These are phyloP conservation scores for Hippolais icterina DNA, from an alignment of 2,113 vertebrate species.

Conservation along the genomic window DNA sequence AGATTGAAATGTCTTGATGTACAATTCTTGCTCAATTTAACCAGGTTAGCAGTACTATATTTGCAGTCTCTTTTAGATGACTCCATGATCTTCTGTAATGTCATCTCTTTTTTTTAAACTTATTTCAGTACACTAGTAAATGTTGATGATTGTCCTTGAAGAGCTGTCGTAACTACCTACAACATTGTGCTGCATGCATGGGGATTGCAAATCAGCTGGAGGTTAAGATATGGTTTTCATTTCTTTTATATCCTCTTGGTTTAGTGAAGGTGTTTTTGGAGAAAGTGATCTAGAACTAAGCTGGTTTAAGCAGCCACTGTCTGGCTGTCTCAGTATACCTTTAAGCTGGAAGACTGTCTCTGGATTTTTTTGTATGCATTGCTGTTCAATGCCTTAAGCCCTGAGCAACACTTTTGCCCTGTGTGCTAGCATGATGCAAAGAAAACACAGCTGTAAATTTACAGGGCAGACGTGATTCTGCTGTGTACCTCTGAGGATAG, in stretches of 20 bases:
- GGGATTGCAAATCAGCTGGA: not conserved
- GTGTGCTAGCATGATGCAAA: not conserved
- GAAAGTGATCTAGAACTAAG: not conserved
- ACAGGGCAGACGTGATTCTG: not conserved
- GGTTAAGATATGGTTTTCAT: not conserved
- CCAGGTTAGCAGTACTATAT: not conserved
- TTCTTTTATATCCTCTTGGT: not conserved
- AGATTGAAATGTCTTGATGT: not conserved
- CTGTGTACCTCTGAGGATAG: not conserved
- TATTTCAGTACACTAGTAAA: not conserved
- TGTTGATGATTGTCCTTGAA: not conserved
- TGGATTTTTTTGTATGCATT: not conserved
- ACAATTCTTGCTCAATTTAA: not conserved
- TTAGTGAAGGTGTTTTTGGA: not conserved
- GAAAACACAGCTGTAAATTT: not conserved
- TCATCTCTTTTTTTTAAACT: not conserved
- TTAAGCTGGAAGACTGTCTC: not conserved
- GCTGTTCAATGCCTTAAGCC: not conserved
- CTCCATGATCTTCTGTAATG: not conserved
- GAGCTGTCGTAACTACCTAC: not conserved
- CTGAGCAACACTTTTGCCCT: not conserved
- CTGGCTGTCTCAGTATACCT: not conserved
- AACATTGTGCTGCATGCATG: fast-evolving
- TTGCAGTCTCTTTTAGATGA: not conserved
- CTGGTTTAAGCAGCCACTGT: not conserved